Conservation (phyloP, 2,888 invertebrate genomes). For the Hemicrepidius hirtus region DNA sequence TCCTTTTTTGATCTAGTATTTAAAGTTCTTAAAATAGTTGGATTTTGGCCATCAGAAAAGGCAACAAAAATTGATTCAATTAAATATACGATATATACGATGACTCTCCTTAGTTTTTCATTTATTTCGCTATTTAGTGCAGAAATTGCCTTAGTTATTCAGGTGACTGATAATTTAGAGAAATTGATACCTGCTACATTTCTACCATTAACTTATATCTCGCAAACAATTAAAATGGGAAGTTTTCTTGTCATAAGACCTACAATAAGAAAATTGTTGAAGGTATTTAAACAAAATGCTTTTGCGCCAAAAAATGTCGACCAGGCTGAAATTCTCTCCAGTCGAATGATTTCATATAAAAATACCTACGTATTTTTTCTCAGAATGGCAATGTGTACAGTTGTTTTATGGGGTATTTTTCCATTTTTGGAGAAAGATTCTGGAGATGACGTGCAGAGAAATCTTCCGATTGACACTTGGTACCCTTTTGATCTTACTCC, state of each 20-base stretch:
- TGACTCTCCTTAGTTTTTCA: slow-evolving; percentile 50
- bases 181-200: slow-evolving; percentile 62
- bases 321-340: neutral
- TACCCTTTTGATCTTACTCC: slow-evolving; percentile 72
- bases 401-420: slow-evolving; percentile 65
- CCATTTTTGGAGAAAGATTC: slow-evolving; percentile 63
- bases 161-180: slow-evolving; percentile 68
- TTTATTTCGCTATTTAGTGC: slow-evolving; percentile 72
- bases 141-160: slow-evolving; percentile 72
- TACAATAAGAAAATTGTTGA: neutral
- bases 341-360: neutral
- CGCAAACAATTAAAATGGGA: slow-evolving; percentile 51
- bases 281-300: neutral
- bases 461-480: slow-evolving; percentile 66
- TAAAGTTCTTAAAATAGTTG: slow-evolving; percentile 41
- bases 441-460: neutral
- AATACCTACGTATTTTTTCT: slow-evolving; percentile 36
- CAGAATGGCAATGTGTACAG: slow-evolving; percentile 60
- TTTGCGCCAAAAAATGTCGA: neutral
- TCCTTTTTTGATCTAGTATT: slow-evolving; percentile 27
- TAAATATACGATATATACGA: slow-evolving; percentile 24
- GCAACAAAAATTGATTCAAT: neutral
- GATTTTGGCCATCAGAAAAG: slow-evolving; percentile 48
- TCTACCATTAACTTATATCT: slow-evolving; percentile 62
- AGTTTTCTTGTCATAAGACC: neutral